Conservation (phyloP, 2,113 vertebrate species). For the Odontesthes bonariensis region DNA sequence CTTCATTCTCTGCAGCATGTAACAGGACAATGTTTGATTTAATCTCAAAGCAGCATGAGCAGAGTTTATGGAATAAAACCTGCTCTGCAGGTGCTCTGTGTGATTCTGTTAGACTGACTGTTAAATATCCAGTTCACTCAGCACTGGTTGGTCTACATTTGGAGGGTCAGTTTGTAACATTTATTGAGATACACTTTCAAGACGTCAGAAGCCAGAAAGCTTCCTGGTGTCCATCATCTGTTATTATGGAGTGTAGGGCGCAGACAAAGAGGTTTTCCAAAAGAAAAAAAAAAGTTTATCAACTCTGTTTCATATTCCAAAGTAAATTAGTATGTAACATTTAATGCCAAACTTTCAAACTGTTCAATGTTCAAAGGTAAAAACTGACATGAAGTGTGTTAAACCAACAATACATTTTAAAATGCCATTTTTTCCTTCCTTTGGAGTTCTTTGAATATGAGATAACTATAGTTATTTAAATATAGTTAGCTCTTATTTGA, state of each 20-base stretch:
- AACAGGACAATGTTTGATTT: too few relatives aligned
- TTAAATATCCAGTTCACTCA: not conserved
- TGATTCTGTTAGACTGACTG: not conserved
- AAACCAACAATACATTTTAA: not conserved
- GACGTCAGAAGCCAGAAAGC: too few relatives aligned
- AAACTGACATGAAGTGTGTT: not conserved
- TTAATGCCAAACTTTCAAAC: too few relatives aligned
- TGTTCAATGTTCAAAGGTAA: not conserved
- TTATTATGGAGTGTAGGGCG: too few relatives aligned
- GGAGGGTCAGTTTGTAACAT: not conserved
- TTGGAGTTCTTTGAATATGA: not conserved
- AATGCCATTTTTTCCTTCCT: not conserved
- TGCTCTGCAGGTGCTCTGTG: not conserved
- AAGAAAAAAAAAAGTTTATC: too few relatives aligned
- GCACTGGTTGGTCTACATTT: not conserved
- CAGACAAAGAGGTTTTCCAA: too few relatives aligned
- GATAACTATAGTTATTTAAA: not conserved
- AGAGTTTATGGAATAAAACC: not conserved
- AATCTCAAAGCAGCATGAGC: not conserved
- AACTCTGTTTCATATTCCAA: too few relatives aligned
- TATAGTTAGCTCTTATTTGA: not conserved
- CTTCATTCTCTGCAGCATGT: too few relatives aligned
- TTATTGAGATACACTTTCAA: not conserved
- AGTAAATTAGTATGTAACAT: too few relatives aligned
- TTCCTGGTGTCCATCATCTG: too few relatives aligned